These are phyloP conservation scores for Papilio protenor DNA, from an alignment of 2,888 invertebrate genomes.

Conservation along the genomic window DNA sequence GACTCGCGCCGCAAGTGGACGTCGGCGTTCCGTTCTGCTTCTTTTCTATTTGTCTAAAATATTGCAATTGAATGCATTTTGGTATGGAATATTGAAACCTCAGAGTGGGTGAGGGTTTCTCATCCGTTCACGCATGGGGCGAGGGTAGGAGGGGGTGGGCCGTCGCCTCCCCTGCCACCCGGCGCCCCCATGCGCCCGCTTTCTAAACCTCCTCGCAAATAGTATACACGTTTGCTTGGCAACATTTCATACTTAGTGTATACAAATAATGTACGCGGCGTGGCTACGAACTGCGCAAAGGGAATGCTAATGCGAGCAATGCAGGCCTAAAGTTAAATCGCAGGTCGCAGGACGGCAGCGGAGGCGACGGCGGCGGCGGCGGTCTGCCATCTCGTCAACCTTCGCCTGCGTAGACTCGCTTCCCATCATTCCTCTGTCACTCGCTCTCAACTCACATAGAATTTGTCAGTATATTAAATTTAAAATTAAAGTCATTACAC, in stretches of 20 bases:
- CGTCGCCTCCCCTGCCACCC: conserved; percentile 55
- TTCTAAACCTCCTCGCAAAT: conserved; percentile 84
- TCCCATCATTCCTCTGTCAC: not conserved
- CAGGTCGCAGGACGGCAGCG: not conserved
- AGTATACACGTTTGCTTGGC: conserved; percentile 82
- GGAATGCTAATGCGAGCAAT: conserved; percentile 74
- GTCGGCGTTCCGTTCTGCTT: conserved; percentile 52
- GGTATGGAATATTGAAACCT: conserved; percentile 81
- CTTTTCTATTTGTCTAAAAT: conserved; percentile 70
- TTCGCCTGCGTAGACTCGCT: not conserved
- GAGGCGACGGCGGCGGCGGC: not conserved
- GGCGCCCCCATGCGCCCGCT: conserved; percentile 67
- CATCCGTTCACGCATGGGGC: conserved; percentile 64
- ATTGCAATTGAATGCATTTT: conserved; percentile 78
- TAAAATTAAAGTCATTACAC: too few relatives aligned
- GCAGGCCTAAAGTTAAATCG: conserved; percentile 64
- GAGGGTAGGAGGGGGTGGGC: conserved; percentile 55
- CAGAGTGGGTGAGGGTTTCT: conserved; percentile 74
- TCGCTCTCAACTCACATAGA: not conserved
- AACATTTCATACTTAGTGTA: conserved; percentile 84
- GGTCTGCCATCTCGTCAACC: not conserved
- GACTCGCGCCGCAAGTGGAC: conserved; percentile 57
- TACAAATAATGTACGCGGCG: conserved; percentile 80
- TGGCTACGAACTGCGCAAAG: conserved; percentile 78
- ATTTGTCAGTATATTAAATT: not conserved